These are phyloP conservation scores for Xenopus tropicalis DNA, from an alignment of 2,113 vertebrate species.

Conservation along the genomic window UCB_Xtro_10.0 CM004450.2:51553501-51554000, in stretches of 20 bases:
- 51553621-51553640: no score
- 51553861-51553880: slow-evolving; percentile 67
- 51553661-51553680: not conserved
- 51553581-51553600: no score
- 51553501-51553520: no score
- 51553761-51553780: slow-evolving; percentile 63
- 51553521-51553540: no score
- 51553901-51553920: slow-evolving; percentile 62
- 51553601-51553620: no score
- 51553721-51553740: slow-evolving; percentile 62
- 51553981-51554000: not conserved
- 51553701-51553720: slow-evolving; percentile 64
- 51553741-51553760: slow-evolving; percentile 63
- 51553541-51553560: no score
- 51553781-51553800: slow-evolving; percentile 67
- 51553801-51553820: slow-evolving; percentile 60
- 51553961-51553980: not conserved
- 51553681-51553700: slow-evolving; percentile 51
- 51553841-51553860: slow-evolving; percentile 69
- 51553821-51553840: slow-evolving; percentile 60
- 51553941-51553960: not conserved
- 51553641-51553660: not conserved
- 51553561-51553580: no score
- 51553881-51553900: slow-evolving; percentile 60
- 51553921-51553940: slow-evolving; percentile 41